Base-by-base conservation (phyloP, 1,140 invertebrate genomes). In the Drosophila bipectinata region DNA sequence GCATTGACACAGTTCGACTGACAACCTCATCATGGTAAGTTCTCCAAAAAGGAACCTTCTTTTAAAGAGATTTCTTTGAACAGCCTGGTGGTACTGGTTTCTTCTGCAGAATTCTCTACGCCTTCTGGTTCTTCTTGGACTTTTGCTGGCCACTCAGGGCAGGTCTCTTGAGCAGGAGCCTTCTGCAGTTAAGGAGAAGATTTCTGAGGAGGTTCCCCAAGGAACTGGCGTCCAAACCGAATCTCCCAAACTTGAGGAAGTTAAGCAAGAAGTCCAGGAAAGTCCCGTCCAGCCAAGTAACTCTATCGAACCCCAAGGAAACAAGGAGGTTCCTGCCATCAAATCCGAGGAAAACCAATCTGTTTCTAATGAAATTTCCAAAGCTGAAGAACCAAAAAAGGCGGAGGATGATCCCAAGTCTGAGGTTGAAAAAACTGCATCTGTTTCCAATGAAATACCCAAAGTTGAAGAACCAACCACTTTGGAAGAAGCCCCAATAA, bases 21-120 rank as follows among this genome's bases (percentile, higher is more conserved):
- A 63, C 58, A 52, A n/a, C 48, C 47, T 78, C 82, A 85, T 67
- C 14, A 85, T 85, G 81, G 81, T 85, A 85, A 87, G 81, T 81
- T 39, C 12, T 30, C 8, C 26, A 7, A n/a, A 14, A n/a, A 39
- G 1, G 4, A n/a, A 15, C 10, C 7, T 39, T 34, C 47, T 24
- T n/a, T 18, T 28, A 3, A 37, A 44, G 15, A 18, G 44, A 47
- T 18, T 18, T 47, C 44, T 24, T 18, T 44, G 14, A 44, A 37
- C 10, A n/a, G 10, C 10, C 34, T 28, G 14, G 4, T 32, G 18
- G 37, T 9, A 14, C 6, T 51, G 14, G 0, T 34, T 51, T 34
- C 14, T 56, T 8, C 15, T 1, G n/a, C 47, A 81, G 79, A 45
- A 72, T 28, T 55, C 34, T 9, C 47, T 72, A 45, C 76, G 72